phyloP scores from a whole-genome alignment of 2,888 invertebrate genomes.

The Melanostoma mellinum region DNA sequence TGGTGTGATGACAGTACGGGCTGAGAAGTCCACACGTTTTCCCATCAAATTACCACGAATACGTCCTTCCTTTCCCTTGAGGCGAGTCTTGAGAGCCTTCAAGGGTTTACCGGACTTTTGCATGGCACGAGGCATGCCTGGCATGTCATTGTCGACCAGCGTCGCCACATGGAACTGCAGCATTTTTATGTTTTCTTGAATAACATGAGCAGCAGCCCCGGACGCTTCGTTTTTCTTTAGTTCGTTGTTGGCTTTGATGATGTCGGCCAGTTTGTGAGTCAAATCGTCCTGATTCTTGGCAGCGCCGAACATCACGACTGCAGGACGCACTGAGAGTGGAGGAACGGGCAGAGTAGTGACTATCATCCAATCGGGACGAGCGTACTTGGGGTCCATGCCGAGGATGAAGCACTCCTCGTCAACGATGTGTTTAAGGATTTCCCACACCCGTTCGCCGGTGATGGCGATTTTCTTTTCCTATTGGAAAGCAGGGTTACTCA shows the following conservation, averaged over 20 bases:
- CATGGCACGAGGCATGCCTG: conserved; percentile 98
- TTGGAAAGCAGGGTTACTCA: background rate
- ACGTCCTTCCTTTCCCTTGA: conserved; percentile 99
- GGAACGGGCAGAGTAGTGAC: conserved; percentile 98
- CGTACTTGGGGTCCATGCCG: conserved; percentile 98
- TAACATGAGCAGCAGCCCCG: conserved; percentile 98
- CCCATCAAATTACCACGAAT: conserved; percentile 99
- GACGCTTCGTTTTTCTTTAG: conserved; percentile 96
- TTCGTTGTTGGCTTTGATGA: conserved; percentile 99
- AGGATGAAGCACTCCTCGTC: conserved; percentile 98
- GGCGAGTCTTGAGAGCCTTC: conserved; percentile 97
- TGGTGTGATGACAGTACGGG: conserved; percentile 98
- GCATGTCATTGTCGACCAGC: conserved; percentile 99
- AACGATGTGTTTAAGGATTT: conserved; percentile 96
- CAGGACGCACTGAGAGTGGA: conserved; percentile 96
- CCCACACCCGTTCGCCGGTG: conserved; percentile 97
- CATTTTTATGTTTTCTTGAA: conserved; percentile 98
- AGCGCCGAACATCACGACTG: conserved; percentile 98
- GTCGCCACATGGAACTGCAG: conserved; percentile 99
- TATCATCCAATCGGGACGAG: conserved; percentile 99
- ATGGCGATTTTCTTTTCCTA: conserved; percentile 94
- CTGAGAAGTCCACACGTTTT: conserved; percentile 99
- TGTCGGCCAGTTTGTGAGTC: conserved; percentile 99
- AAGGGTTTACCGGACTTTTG: conserved; percentile 99
- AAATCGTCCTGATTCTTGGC: conserved; percentile 99